Evolutionary conservation across 2,797 vertebrate genomes (phyloP).

Genomic region (Alca torda): DNA sequence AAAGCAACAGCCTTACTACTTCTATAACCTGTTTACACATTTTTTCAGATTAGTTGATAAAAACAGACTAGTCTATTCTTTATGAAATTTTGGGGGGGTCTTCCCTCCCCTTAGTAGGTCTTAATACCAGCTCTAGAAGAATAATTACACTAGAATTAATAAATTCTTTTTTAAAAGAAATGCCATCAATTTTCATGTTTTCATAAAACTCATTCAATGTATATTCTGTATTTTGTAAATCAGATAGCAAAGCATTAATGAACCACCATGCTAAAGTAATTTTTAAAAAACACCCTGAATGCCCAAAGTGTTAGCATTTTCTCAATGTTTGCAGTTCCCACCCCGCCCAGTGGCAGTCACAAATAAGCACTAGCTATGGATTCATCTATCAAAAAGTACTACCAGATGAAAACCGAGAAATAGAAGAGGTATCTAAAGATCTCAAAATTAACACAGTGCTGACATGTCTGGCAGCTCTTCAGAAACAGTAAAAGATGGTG

Average conservation of each 20-base stretch:
- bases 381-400: background rate
- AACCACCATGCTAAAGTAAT: background rate
- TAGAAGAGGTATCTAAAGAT: background rate
- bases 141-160: background rate
- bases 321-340: background rate
- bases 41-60: background rate
- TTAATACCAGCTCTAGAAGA: background rate
- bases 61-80: background rate
- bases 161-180: background rate
- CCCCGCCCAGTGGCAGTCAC: background rate
- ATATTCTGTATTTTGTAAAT: background rate
- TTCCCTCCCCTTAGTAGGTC: background rate
- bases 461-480: background rate
- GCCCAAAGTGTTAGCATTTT: background rate
- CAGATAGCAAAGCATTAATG: background rate
- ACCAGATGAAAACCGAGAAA: background rate
- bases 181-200: background rate
- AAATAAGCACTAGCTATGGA: background rate
- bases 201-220: background rate
- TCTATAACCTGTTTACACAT: background rate
- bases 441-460: background rate
- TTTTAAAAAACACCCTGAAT: background rate
- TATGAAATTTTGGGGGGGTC: too few relatives aligned
- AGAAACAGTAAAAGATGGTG: background rate
- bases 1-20: background rate